Evolutionary conservation across 2,888 invertebrate genomes (phyloP).

Genomic region (Agrochola lota): DNA sequence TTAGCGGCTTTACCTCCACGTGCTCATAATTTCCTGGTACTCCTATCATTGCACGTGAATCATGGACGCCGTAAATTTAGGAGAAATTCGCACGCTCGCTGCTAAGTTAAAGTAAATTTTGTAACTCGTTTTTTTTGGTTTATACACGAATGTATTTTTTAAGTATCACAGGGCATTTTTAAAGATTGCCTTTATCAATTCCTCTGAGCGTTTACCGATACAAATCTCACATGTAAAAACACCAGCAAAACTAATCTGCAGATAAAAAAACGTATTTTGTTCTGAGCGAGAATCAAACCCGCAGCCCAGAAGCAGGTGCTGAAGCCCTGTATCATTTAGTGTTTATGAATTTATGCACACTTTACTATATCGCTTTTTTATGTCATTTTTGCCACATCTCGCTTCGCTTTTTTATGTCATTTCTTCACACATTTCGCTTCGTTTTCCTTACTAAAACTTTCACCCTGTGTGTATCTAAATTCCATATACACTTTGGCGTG

Average conservation of each 20-base stretch:
- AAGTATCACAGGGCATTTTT: background rate
- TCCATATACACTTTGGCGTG: slow-evolving; percentile 23
- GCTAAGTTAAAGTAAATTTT: slow-evolving; percentile 21
- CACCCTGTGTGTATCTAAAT: slow-evolving; percentile 1
- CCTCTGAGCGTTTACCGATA: background rate
- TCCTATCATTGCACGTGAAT: slow-evolving; percentile 58
- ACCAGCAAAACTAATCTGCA: background rate
- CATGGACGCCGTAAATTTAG: slow-evolving; percentile 36
- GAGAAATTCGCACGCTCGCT: slow-evolving; percentile 18
- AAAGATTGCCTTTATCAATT: background rate
- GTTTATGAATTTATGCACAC: background rate
- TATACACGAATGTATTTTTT: background rate
- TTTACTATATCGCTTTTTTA: background rate
- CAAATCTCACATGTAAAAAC: background rate
- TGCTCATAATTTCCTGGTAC: slow-evolving; percentile 55
- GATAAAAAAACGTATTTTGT: background rate
- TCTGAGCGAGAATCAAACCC: background rate
- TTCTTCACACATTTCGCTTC: background rate
- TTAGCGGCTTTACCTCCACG: slow-evolving; percentile 55
- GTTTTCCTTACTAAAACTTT: slow-evolving; percentile 3
- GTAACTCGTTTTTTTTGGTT: slow-evolving; percentile 1
- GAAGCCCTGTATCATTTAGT: background rate
- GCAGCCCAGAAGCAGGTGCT: background rate
- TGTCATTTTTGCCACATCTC: no score
- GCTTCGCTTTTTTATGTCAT: background rate